Evolutionary conservation across 2,113 vertebrate species (phyloP).

Genomic region (Paradoxurus hermaphroditus): DNA sequence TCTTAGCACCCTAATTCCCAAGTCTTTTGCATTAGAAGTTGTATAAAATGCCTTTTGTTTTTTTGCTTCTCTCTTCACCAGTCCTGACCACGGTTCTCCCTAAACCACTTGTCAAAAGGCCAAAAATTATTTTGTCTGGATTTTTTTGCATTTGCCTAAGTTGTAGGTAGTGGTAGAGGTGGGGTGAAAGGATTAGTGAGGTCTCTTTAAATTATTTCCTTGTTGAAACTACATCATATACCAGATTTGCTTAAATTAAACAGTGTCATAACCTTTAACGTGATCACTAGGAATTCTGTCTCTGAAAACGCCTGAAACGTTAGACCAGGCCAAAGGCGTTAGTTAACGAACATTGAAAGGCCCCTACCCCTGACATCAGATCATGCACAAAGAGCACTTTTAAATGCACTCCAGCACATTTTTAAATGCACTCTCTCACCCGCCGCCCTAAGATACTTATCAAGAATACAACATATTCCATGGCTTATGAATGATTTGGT

Average conservation of each 20-base stretch:
- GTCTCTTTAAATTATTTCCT: not conserved
- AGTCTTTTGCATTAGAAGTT: not conserved
- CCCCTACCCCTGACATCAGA: not conserved
- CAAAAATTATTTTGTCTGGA: not conserved
- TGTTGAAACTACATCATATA: not conserved
- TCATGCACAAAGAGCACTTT: not conserved
- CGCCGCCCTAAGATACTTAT: conserved; percentile 19
- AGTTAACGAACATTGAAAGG: not conserved
- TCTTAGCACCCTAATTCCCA: not conserved
- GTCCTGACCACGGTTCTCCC: not conserved
- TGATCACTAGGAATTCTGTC: not conserved
- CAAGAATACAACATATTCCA: conserved; percentile 52
- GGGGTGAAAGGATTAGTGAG: not conserved
- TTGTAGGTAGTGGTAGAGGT: not conserved
- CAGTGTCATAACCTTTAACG: not conserved
- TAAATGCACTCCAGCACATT: not conserved
- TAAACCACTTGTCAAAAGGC: not conserved
- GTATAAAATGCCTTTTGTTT: not conserved
- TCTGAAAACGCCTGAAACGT: not conserved
- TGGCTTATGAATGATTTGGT: conserved; percentile 67
- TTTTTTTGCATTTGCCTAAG: not conserved
- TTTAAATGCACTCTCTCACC: not conserved
- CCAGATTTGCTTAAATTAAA: conserved; percentile 5
- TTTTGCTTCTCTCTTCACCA: not conserved
- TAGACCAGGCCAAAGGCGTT: not conserved